Evolutionary conservation across 2,797 vertebrate genomes (phyloP).

Genomic region (Buceros bicornis): DNA sequence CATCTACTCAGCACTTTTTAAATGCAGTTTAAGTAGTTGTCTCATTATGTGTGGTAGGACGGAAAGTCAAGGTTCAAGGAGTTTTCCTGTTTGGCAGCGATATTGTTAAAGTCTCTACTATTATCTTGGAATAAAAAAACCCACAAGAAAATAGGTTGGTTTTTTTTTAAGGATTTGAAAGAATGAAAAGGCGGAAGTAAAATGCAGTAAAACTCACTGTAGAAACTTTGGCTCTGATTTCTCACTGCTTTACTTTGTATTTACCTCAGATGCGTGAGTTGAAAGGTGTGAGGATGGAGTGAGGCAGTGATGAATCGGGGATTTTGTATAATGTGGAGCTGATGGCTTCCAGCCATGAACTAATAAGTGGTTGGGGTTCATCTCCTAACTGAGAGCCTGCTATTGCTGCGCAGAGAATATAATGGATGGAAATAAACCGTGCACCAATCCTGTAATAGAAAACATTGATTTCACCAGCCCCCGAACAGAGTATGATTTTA

Average conservation of each 20-base stretch:
- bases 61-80: conserved; percentile 83
- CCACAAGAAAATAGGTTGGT: conserved; percentile 21
- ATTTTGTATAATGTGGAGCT: conserved; percentile 53
- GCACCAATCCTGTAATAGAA: conserved; percentile 19
- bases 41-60: conserved; percentile 87
- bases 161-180: conserved; percentile 17
- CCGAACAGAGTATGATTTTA: not conserved
- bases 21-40: conserved; percentile 85
- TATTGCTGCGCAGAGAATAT: not conserved
- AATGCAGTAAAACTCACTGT: conserved; percentile 6
- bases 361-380: conserved; percentile 61
- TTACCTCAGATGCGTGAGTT: not conserved
- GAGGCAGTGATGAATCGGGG: conserved; percentile 22
- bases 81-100: conserved; percentile 66
- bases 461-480: conserved; percentile 20
- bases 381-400: conserved; percentile 41
- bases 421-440: conserved; percentile 31
- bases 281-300: conserved; percentile 47
- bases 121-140: conserved; percentile 47
- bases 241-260: conserved; percentile 48
- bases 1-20: conserved; percentile 87
- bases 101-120: conserved; percentile 53
- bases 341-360: conserved; percentile 66
- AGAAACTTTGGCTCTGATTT: conserved; percentile 51
- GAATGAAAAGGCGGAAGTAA: not conserved